phyloP scores from a whole-genome alignment of 35 echinoderm and acorn worm genomes.

The Ptychodera flava region DNA sequence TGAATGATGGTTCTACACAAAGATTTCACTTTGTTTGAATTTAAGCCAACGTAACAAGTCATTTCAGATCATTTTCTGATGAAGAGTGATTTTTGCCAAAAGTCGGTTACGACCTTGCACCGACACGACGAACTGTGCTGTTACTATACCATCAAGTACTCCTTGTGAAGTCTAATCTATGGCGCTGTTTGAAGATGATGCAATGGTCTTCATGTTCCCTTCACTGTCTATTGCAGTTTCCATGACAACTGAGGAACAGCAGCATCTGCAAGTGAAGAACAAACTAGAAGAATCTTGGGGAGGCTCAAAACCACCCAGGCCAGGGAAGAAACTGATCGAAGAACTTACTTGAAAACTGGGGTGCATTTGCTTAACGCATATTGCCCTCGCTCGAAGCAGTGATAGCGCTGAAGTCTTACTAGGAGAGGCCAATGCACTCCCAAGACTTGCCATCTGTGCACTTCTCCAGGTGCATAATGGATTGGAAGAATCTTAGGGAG shows the following conservation, averaged over 20 bases:
- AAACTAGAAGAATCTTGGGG: not conserved
- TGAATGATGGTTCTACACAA: no score
- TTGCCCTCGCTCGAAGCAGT: not conserved
- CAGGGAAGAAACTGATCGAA: slow-evolving; percentile 6
- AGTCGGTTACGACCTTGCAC: no score
- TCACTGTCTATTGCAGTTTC: not conserved
- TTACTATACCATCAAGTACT: no score
- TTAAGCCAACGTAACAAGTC: not conserved
- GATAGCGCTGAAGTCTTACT: not conserved
- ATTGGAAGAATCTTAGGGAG: not conserved
- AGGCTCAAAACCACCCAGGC: not conserved
- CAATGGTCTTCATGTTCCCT: not conserved
- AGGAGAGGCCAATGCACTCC: not conserved
- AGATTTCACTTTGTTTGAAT: no score
- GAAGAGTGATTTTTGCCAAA: not conserved
- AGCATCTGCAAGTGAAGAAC: not conserved
- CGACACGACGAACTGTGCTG: no score
- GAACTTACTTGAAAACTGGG: not conserved
- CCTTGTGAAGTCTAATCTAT: not conserved
- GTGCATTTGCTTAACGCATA: not conserved
- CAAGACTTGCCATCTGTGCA: not conserved
- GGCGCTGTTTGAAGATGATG: slow-evolving; percentile 6
- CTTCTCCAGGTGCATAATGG: not conserved
- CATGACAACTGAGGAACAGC: not conserved
- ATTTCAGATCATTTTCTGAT: not conserved